Evolutionary conservation across 2,888 invertebrate species (phyloP).

Genomic region (Drosophila mettleri): DNA sequence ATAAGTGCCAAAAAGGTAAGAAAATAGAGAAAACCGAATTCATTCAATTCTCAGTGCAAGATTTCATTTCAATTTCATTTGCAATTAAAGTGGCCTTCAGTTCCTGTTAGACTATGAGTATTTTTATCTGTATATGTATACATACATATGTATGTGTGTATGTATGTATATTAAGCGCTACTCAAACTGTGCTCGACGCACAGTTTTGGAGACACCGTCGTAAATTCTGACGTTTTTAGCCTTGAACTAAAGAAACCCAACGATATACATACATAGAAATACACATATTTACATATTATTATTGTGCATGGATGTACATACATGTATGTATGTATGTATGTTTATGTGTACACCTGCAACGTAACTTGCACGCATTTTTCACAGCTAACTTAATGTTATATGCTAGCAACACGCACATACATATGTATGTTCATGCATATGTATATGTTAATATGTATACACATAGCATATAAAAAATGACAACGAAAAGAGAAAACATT

Average conservation of each 20-base stretch:
- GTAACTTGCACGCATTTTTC: slow-evolving; percentile 45
- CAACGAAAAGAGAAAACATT: slow-evolving; percentile 63
- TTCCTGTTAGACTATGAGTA: slow-evolving; percentile 6
- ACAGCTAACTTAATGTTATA: slow-evolving; percentile 35
- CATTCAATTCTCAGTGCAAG: slow-evolving; percentile 56
- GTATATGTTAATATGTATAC: slow-evolving; percentile 23
- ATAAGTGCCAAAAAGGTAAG: slow-evolving; percentile 55
- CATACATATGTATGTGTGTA: not conserved
- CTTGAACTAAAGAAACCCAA: slow-evolving; percentile 40
- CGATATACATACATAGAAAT: not conserved
- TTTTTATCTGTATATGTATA: not conserved
- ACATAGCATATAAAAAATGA: slow-evolving; percentile 66
- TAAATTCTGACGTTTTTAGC: slow-evolving; percentile 22
- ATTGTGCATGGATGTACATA: too few relatives aligned
- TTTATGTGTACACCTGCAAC: slow-evolving; percentile 35
- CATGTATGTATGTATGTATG: not conserved
- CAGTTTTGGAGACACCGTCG: slow-evolving; percentile 11
- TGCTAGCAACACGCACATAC: slow-evolving; percentile 10
- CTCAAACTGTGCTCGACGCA: slow-evolving; percentile 7
- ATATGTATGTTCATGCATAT: slow-evolving; percentile 6
- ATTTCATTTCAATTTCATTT: slow-evolving; percentile 72
- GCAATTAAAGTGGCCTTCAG: slow-evolving; percentile 42
- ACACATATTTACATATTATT: not conserved
- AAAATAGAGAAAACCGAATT: slow-evolving; percentile 51
- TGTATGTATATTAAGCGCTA: not conserved